Conservation (phyloP, 2,797 vertebrate genomes). For the Sternarchorhynchus goeldii region DNA sequence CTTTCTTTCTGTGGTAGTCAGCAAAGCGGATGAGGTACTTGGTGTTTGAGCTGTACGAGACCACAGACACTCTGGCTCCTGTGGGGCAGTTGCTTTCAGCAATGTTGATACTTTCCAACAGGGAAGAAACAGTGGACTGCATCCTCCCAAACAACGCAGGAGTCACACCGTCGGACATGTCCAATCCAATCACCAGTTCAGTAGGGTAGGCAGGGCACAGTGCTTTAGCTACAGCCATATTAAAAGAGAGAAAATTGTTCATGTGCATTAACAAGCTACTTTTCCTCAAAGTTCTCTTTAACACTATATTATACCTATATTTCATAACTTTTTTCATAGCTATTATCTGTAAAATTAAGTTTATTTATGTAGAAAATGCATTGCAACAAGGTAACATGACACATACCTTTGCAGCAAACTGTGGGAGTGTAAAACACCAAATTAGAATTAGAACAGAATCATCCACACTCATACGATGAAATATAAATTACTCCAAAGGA, state of each 20-base stretch:
- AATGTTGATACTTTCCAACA: constrained; percentile 78
- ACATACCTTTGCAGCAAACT: constrained; percentile 82
- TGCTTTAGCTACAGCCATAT: constrained; percentile 56
- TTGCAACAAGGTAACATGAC: background rate
- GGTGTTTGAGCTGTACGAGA: constrained; percentile 74
- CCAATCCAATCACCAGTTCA: constrained; percentile 85
- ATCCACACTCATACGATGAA: background rate
- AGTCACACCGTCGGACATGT: constrained; percentile 80
- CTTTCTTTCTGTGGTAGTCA: constrained; percentile 70
- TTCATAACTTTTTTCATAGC: too few species aligned
- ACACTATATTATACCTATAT: background rate
- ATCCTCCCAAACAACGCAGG: constrained; percentile 77
- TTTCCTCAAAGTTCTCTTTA: background rate
- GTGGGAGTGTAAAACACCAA: constrained; percentile 46
- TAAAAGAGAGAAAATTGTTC: background rate
- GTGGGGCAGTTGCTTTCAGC: constrained; percentile 83
- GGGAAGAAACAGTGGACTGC: constrained; percentile 69
- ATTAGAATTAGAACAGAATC: background rate
- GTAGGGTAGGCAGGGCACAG: constrained; percentile 81
- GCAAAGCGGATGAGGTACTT: constrained; percentile 84
- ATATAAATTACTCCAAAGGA: background rate
- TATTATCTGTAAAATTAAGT: background rate
- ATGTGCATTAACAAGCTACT: background rate
- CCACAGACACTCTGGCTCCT: constrained; percentile 79
- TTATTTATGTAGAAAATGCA: background rate